Evolutionary conservation across 1,140 invertebrate genomes (phyloP), one percentile per base, ranked within the genome.

Genomic region (Scaptomyza pallida): DNA sequence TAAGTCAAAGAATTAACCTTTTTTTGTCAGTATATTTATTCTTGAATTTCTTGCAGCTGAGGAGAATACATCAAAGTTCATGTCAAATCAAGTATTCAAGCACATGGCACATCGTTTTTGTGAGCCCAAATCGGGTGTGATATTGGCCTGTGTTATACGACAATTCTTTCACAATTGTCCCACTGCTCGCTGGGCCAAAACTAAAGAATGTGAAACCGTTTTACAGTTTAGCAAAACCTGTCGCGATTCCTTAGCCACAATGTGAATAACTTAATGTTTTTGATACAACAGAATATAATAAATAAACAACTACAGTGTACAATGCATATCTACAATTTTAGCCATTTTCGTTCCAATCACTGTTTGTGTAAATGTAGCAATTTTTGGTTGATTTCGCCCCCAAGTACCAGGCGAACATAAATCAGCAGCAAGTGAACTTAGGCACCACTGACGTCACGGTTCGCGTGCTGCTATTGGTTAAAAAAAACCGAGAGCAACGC

Each of bases 131-230:
- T 64, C 86, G 0, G 72, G 74, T 8, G 86, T 89, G 12, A 63
- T 89, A 0, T 9, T 78, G 33, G 74, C 77, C 51, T 89, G 85
- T n/a, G 86, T 89, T 6, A 85, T 89, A 12, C 47, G 80, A 3
- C 65, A 85, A 33, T 89, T 89, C 68, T 89, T 89, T 17, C 86
- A 89, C 48, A 89, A 85, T 17, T 89, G 85, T 12, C 85, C 85
- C 2, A 45, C 56, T 0, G 62, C 59, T 33, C 85, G 85, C 19
- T 89, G 85, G 86, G 56, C 77, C 10, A 70, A 75, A 17, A 72
- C 70, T 12, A 45, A 65, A 33, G 77, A 81, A 17, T 89, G 85
- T 21, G 60, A 73, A 13, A 60, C 61, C 1, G 55, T 78, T 2
- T 23, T 89, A 40, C 54, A 68, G 10, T 86, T 78, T 13, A 85